Evolutionary conservation across 1,140 invertebrate species (phyloP).

Genomic region (Dendrolimus kikuchii): DNA sequence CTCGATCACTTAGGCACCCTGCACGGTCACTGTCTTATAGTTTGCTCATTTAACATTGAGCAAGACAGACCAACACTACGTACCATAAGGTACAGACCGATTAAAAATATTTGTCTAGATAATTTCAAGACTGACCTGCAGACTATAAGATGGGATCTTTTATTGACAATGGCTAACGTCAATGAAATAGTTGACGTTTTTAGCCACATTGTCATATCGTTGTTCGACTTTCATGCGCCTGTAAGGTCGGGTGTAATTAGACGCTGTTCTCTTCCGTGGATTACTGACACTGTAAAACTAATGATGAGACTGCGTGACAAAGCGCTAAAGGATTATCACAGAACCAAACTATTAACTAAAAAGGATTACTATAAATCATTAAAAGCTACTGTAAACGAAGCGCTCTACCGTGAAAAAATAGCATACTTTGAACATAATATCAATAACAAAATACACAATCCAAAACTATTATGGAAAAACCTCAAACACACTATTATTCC

Average conservation of each 20-base stretch:
- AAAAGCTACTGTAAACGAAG: constrained; percentile 11
- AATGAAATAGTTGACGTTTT: too few relatives aligned
- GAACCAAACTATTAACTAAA: constrained; percentile 4
- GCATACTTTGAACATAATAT: constrained; percentile 17
- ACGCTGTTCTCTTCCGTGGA: constrained; percentile 10
- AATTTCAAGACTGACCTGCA: not conserved
- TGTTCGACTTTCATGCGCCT: constrained; percentile 14
- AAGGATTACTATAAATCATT: constrained; percentile 16
- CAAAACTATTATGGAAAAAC: too few relatives aligned
- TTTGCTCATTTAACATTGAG: constrained; percentile 9
- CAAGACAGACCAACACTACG: not conserved
- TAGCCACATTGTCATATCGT: too few relatives aligned
- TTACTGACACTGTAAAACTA: constrained; percentile 18
- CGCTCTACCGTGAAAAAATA: constrained; percentile 16
- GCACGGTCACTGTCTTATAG: constrained; percentile 7
- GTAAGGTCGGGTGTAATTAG: constrained; percentile 3
- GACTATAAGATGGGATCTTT: constrained; percentile 1
- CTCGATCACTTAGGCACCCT: constrained; percentile 3
- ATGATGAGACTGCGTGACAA: constrained; percentile 22
- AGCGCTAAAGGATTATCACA: constrained; percentile 8
- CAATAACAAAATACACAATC: too few relatives aligned
- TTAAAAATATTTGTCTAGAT: constrained; percentile 4
- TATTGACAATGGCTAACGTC: too few relatives aligned
- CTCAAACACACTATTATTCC: too few relatives aligned
- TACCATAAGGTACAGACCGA: not conserved